Conservation (phyloP, 2,797 vertebrate genomes). For the Falco rusticolus region DNA sequence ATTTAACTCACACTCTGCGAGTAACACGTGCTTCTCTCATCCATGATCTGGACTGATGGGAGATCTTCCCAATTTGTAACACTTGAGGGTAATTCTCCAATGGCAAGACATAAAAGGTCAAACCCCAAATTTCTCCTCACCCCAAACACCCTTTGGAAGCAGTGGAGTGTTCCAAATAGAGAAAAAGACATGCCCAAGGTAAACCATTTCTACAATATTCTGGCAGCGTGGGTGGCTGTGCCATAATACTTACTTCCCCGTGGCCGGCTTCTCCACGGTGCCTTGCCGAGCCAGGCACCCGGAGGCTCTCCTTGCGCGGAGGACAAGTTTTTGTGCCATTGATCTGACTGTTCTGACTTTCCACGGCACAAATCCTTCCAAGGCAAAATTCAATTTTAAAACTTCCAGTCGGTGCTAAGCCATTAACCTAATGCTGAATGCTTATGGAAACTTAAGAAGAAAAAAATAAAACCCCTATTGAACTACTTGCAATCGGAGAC, state of each 20-base stretch:
- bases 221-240: not conserved
- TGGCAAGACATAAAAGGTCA: not conserved
- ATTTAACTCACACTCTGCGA: not conserved
- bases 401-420: not conserved
- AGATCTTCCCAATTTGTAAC: not conserved
- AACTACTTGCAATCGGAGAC: conserved; percentile 43
- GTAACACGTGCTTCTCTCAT: not conserved
- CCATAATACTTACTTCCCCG: not conserved
- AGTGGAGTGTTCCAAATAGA: not conserved
- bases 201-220: rapidly evolving
- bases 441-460: conserved; percentile 21
- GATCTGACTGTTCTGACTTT: not conserved
- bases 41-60: not conserved
- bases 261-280: not conserved
- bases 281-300: not conserved
- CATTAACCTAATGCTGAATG: not conserved
- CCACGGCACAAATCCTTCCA: not conserved
- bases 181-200: not conserved
- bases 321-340: not conserved
- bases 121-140: not conserved
- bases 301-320: not conserved
- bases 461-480: conserved; percentile 21
- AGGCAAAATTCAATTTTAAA: not conserved
- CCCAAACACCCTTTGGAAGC: not conserved
- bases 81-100: not conserved